These are phyloP conservation scores for Hestina assimilis DNA, from an alignment of 1,140 invertebrate species.

Conservation along the genomic window DNA sequence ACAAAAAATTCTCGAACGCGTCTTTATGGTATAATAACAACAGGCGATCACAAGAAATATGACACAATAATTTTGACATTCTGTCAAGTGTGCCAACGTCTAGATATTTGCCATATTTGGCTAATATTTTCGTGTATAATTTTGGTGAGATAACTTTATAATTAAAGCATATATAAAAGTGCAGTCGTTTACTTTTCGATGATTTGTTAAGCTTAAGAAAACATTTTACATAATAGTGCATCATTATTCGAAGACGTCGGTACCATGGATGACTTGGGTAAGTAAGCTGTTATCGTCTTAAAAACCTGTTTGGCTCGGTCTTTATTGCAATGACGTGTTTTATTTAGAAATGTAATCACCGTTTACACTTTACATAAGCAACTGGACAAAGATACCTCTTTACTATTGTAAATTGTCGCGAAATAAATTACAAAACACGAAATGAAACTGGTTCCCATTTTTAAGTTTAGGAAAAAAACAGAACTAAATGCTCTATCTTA, in stretches of 20 bases:
- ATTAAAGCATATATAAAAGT: background rate
- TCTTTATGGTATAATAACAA: too few relatives aligned
- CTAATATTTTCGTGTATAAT: conserved; percentile 45
- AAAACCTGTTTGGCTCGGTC: conserved; percentile 62
- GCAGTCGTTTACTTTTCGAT: background rate
- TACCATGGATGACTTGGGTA: conserved; percentile 68
- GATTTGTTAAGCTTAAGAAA: background rate
- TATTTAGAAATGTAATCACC: conserved; percentile 25
- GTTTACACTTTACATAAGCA: background rate
- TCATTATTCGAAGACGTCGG: conserved; percentile 2
- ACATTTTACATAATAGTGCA: background rate
- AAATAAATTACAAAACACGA: too few relatives aligned
- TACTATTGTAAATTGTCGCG: background rate
- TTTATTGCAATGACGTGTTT: conserved; percentile 49
- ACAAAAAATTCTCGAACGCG: too few relatives aligned
- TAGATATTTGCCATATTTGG: conserved; percentile 47
- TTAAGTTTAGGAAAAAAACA: too few relatives aligned
- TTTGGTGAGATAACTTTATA: conserved; percentile 33
- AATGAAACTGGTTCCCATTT: too few relatives aligned
- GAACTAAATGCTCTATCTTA: too few relatives aligned
- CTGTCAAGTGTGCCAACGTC: conserved; percentile 44
- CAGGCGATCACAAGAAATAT: too few relatives aligned
- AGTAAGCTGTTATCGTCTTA: conserved; percentile 66
- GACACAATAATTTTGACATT: conserved; percentile 34
- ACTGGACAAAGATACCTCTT: background rate